Percentiles rank a stretch among this genome's conserved stretches.
Conservation (phyloP, 2,888 invertebrate species). For the Bruchidius siliquastri region DNA sequence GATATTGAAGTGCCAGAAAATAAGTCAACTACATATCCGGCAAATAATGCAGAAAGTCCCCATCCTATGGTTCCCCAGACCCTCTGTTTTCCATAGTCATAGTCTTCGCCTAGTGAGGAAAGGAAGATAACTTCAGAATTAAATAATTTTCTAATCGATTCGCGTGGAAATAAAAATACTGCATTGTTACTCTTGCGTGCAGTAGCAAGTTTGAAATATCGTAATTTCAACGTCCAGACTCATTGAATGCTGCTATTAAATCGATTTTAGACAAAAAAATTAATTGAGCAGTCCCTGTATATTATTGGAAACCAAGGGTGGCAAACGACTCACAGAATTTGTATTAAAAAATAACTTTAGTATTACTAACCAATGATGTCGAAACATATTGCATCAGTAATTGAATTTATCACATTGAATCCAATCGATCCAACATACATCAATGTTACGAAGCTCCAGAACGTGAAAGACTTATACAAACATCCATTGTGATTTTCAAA, state of each 20-base stretch:
- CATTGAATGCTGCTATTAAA: too few species aligned
- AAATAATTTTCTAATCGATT: too few species aligned
- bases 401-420: slow-evolving; percentile 79
- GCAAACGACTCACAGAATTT: too few species aligned
- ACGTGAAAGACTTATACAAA: slow-evolving; percentile 59
- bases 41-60: slow-evolving; percentile 65
- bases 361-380: slow-evolving; percentile 71
- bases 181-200: too few species aligned
- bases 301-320: too few species aligned
- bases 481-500: slow-evolving; percentile 32
- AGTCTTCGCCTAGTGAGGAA: slow-evolving; percentile 55
- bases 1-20: slow-evolving; percentile 56
- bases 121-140: too few species aligned
- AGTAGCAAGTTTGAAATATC: too few species aligned
- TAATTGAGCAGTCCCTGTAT: too few species aligned
- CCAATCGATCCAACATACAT: slow-evolving; percentile 73
- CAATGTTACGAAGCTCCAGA: slow-evolving; percentile 70
- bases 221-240: too few species aligned
- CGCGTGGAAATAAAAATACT: too few species aligned
- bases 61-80: slow-evolving; percentile 83
- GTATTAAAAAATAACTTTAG: too few species aligned
- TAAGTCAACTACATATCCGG: slow-evolving; percentile 66
- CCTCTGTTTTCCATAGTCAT: slow-evolving; percentile 72
- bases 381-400: slow-evolving; percentile 87
- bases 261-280: too few species aligned